Conservation (phyloP, 2,113 vertebrate species). For the Spheniscus mendiculus region DNA sequence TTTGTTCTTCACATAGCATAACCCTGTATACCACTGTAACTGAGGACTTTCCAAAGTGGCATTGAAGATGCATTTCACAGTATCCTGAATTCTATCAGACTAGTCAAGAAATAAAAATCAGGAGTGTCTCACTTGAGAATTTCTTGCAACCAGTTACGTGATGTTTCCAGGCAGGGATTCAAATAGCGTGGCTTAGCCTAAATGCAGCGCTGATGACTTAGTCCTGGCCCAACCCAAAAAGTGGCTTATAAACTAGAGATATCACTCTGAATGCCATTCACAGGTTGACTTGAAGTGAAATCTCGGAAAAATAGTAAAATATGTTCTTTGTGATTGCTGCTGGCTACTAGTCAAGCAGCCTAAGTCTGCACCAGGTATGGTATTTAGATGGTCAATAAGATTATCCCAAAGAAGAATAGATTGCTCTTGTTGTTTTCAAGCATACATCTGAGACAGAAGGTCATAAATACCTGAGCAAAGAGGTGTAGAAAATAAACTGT, state of each 20-base stretch:
- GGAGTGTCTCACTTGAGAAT: neutral
- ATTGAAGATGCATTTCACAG: neutral
- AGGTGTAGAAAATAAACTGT: neutral
- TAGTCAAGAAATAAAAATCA: neutral
- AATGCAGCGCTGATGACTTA: neutral
- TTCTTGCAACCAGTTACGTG: neutral
- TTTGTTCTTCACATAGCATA: neutral
- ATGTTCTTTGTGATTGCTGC: neutral
- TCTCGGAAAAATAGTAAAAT: neutral
- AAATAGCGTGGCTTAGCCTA: neutral
- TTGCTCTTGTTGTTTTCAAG: neutral
- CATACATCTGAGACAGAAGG: neutral
- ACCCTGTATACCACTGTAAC: neutral
- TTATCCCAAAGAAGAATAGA: neutral
- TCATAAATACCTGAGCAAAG: neutral
- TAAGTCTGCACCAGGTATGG: neutral
- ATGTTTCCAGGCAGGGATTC: neutral
- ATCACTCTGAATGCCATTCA: neutral
- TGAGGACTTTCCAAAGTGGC: neutral
- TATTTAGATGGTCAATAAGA: neutral
- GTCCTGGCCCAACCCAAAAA: neutral
- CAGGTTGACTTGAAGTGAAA: neutral
- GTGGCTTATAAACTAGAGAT: neutral
- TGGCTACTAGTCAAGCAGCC: neutral
- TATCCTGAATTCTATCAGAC: neutral